These are phyloP conservation scores for Irena cyanogastra DNA, from an alignment of 2,113 vertebrate genomes.

Conservation along the genomic window DNA sequence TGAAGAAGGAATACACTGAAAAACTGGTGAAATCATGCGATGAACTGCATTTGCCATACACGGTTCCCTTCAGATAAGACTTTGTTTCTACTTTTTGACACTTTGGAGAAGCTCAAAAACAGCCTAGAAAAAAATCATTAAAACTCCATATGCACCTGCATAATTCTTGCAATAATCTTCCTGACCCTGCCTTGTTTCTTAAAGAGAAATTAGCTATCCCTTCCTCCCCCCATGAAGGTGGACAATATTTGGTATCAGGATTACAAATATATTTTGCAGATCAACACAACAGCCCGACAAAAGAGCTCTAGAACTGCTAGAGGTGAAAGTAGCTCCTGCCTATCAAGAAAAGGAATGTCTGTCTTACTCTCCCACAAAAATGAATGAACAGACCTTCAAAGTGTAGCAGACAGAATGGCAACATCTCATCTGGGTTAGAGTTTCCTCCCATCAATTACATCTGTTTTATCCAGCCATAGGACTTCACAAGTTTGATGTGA, in stretches of 20 bases:
- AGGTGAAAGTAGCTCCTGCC: not conserved
- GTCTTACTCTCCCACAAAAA: not conserved
- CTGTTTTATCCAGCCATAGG: not conserved
- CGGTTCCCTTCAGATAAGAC: not conserved
- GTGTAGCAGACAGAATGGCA: not conserved
- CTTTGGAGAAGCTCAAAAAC: not conserved
- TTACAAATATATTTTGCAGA: not conserved
- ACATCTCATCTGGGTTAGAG: not conserved
- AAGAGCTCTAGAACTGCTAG: not conserved
- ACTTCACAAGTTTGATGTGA: not conserved
- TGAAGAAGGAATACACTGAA: not conserved
- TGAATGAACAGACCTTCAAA: not conserved
- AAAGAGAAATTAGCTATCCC: not conserved
- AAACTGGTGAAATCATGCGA: not conserved
- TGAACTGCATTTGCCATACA: not conserved
- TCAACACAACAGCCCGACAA: not conserved
- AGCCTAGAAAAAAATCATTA: not conserved
- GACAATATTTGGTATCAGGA: not conserved
- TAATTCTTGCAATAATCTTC: not conserved
- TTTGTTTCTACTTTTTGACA: not conserved
- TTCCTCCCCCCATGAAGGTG: not conserved
- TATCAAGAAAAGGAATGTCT: not conserved
- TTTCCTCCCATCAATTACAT: not conserved
- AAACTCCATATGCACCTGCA: not conserved
- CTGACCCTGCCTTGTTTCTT: not conserved